Base-by-base conservation (phyloP, 2,888 invertebrate species). In the Agapostemon virescens region DNA sequence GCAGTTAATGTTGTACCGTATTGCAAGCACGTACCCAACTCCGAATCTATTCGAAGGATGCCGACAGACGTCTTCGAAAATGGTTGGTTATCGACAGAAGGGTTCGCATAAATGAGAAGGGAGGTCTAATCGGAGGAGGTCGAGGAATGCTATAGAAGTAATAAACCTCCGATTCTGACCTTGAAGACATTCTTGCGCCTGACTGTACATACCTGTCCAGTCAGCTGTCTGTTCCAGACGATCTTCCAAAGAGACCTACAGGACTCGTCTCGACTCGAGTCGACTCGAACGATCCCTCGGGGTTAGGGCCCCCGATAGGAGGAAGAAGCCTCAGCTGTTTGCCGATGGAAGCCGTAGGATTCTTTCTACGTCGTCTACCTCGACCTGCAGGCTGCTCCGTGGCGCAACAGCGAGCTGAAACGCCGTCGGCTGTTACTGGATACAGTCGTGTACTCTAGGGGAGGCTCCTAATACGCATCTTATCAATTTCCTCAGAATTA, bases 301-400 rank as follows among this genome's bases (percentile, higher is more conserved):
- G 85, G 75, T 80, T 85, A 82, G 85, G 85, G 84, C 85, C 86
- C 86, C 86, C 80, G 84, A 79, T 69, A 83, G 81, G 74, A 82
- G 70, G 73, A 87, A 81, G 90, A 90, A 91, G 90, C 90, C 90
- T 91, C 89, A 89, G 90, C 89, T 91, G 90, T 91, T 91, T 89
- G 88, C 87, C 87, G 78, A 89, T 90, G 89, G 91, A 90, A 91
- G 90, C 91, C 90, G 70, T 91, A 88, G 82, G 76, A 84, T 72
- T 64, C 38, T 76, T 75, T 81, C 84, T 84, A 81, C 81, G 49
- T 61, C 52, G 81, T 71, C 77, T 72, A 81, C 67, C 78, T 58
- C 36, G 66, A 63, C 75, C 74, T 61, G 68, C 68, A 69, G 74
- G 75, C 78, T 58, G 77, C 82, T 84, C 67, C 77, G 69, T 73